phyloP scores from a whole-genome alignment of 2,797 vertebrate genomes.

The Pseudotriccus pelzelni region DNA sequence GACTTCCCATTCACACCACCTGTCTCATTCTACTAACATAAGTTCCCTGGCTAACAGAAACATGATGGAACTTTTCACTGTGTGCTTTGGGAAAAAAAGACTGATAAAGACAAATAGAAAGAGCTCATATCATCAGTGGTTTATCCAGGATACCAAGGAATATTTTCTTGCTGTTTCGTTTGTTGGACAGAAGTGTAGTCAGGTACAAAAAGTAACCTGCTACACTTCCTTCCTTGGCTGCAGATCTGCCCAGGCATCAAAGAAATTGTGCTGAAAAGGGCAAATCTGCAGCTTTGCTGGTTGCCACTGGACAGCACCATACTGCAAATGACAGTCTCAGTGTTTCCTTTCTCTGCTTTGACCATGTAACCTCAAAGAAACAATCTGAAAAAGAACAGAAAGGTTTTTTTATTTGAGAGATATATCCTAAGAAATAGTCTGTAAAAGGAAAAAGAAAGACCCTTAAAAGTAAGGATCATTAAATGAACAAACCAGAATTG shows the following conservation, averaged over 20 bases:
- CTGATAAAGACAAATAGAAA: not conserved
- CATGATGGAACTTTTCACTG: not conserved
- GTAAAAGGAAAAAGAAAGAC: not conserved
- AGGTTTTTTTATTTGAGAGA: not conserved
- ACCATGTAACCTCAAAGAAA: not conserved
- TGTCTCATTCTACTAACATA: not conserved
- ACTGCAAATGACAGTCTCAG: not conserved
- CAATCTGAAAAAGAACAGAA: not conserved
- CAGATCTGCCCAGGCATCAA: not conserved
- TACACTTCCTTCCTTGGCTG: not conserved
- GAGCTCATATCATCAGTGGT: not conserved
- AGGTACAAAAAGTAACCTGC: not conserved
- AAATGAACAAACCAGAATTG: not conserved
- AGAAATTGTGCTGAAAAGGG: not conserved
- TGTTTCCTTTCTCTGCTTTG: not conserved
- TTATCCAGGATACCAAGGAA: not conserved
- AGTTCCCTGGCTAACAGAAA: not conserved
- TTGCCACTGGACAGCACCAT: not conserved
- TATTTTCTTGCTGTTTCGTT: not conserved
- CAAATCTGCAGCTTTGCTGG: not conserved
- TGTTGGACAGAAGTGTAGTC: not conserved
- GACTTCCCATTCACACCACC: slow-evolving; percentile 4
- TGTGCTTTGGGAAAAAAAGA: not conserved
- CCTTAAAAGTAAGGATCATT: not conserved
- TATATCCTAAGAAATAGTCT: not conserved